A percentile compares a stretch with the other conserved stretches of the same genome.
Evolutionary conservation across 2,797 vertebrate genomes (phyloP).

Genomic region (Fistularia commersonii): DNA sequence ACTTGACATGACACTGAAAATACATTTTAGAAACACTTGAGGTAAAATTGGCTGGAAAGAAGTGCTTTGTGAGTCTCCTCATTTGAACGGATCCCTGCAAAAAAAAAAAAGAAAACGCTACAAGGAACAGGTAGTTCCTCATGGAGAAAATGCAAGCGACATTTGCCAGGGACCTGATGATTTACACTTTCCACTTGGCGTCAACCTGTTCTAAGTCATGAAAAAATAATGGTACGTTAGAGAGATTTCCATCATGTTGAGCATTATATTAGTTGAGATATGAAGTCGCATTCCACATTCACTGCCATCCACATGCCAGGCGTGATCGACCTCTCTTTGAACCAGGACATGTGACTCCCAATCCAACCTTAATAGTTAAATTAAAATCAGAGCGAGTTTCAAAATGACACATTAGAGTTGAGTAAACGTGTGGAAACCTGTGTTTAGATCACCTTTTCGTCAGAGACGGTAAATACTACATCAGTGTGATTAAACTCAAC

Average conservation of each 20-base stretch:
- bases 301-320: conserved; percentile 58
- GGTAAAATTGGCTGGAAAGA: conserved; percentile 15
- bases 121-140: conserved; percentile 78
- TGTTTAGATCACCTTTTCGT: no score
- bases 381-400: background rate
- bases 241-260: no score
- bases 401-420: no score
- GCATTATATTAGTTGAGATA: conserved; percentile 15
- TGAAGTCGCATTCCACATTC: conserved; percentile 56
- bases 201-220: no score
- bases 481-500: background rate
- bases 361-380: conserved; percentile 18
- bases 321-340: conserved; percentile 65
- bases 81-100: conserved; percentile 67
- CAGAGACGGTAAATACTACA: no score
- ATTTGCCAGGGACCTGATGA: conserved; percentile 59
- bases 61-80: conserved; percentile 66
- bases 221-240: no score
- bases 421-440: no score
- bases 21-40: no score
- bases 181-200: no score
- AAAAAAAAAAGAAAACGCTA: no score
- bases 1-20: no score
- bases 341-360: conserved; percentile 70
- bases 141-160: conserved; percentile 67